A percentile compares a stretch with the other conserved stretches of the same genome.
These are phyloP conservation scores for Plebejus melissa DNA, from an alignment of 2,888 invertebrate species.

Conservation along the genomic window DNA sequence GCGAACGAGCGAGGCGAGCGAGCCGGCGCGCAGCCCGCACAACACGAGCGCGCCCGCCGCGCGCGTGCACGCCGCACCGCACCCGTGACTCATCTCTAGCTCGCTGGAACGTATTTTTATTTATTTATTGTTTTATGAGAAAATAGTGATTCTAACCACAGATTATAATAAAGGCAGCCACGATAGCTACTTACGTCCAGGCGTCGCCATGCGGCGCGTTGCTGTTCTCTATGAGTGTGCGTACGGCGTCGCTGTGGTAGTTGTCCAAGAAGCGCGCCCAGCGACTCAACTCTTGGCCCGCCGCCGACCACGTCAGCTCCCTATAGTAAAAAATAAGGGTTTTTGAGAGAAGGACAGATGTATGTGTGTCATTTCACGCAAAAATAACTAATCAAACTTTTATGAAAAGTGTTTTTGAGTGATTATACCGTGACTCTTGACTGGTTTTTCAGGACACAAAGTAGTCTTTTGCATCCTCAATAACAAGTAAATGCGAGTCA, in stretches of 20 bases:
- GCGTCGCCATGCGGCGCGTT: constrained; percentile 42
- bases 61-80: constrained; percentile 32
- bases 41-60: constrained; percentile 35
- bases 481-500: no score
- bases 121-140: no score
- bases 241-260: constrained; percentile 60
- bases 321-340: constrained; percentile 38
- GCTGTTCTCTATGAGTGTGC: constrained; percentile 47
- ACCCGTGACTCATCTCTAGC: constrained; percentile 60
- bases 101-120: constrained; percentile 43
- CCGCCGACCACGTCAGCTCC: constrained; percentile 58
- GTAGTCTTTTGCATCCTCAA: no score
- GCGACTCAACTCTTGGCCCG: constrained; percentile 60
- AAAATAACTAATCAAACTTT: no score
- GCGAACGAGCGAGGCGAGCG: constrained; percentile 49
- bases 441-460: no score
- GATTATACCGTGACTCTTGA: no score
- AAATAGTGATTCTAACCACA: no score
- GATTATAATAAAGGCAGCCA: background rate
- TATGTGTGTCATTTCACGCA: background rate
- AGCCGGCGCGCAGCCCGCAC: constrained; percentile 38
- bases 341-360: background rate
- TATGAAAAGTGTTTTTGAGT: no score
- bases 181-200: constrained; percentile 54
- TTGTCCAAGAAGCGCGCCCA: constrained; percentile 73